Percentiles rank a stretch among this genome's conserved stretches.
phyloP scores from a whole-genome alignment of 2,888 invertebrate species.

The Noctua fimbriata region DNA sequence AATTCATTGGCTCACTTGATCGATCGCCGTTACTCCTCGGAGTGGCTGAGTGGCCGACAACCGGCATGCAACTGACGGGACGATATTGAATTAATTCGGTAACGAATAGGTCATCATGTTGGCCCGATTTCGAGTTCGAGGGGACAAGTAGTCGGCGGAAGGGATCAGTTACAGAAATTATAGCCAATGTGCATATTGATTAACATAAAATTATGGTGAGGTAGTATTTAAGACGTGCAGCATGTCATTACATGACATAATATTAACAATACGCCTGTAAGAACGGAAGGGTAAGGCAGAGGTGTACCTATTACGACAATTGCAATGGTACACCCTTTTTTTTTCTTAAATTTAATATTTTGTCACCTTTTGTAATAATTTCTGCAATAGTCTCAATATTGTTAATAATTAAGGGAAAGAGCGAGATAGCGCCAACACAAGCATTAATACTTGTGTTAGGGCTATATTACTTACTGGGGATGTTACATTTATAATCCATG shows the following conservation, averaged over 20 bases:
- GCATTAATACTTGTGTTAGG: too few relatives aligned
- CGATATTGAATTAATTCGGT: constrained; percentile 44
- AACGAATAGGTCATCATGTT: constrained; percentile 4
- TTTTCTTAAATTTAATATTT: too few relatives aligned
- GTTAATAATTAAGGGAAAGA: too few relatives aligned
- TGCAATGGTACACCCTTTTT: not conserved
- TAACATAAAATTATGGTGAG: not conserved
- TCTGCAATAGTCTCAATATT: too few relatives aligned
- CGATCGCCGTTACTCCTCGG: constrained; percentile 19
- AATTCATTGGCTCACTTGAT: constrained; percentile 28
- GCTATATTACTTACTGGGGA: too few relatives aligned
- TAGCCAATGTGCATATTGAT: not conserved
- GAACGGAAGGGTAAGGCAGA: not conserved
- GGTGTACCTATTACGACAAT: not conserved
- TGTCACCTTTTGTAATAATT: too few relatives aligned
- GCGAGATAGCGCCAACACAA: too few relatives aligned
- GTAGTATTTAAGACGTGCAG: not conserved
- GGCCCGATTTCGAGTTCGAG: not conserved
- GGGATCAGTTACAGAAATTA: not conserved
- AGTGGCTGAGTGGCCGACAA: not conserved
- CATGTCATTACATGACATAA: not conserved
- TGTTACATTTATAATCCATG: too few relatives aligned
- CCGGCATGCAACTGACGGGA: constrained; percentile 36
- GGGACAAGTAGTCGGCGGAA: not conserved
- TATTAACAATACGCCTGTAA: too few relatives aligned